Conservation (phyloP, 2,113 vertebrate genomes). For the Cyanocitta stelleri region DNA sequence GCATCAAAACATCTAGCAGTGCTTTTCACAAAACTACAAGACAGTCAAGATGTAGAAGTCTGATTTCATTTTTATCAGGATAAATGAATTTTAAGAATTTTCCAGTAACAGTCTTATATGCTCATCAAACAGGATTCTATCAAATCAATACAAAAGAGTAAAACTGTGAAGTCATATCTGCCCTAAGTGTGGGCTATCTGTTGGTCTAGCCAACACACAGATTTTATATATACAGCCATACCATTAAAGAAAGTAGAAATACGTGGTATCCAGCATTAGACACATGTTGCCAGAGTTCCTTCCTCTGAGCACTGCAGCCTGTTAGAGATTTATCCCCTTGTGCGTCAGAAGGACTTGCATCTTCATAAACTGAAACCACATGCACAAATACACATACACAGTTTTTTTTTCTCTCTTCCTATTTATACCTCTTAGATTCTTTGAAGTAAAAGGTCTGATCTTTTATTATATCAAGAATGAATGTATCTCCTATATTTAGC, state of each 20-base stretch:
- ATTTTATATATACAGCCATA: background rate
- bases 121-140: background rate
- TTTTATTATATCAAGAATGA: slow-evolving; percentile 33
- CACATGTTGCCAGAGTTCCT: background rate
- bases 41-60: background rate
- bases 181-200: background rate
- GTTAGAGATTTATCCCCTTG: background rate
- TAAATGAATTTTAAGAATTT: background rate
- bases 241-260: background rate
- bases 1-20: background rate
- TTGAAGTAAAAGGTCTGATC: slow-evolving; percentile 44
- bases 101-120: background rate
- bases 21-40: background rate
- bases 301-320: background rate
- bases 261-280: background rate
- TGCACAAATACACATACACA: background rate
- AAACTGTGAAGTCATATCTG: background rate
- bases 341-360: slow-evolving; percentile 30
- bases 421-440: slow-evolving; percentile 30
- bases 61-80: background rate
- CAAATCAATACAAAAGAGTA: background rate
- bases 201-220: background rate
- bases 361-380: slow-evolving; percentile 1
- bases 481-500: slow-evolving; percentile 41
- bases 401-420: background rate